Conservation (phyloP, 2,113 vertebrate genomes). For the Bufo gargarizans region DNA sequence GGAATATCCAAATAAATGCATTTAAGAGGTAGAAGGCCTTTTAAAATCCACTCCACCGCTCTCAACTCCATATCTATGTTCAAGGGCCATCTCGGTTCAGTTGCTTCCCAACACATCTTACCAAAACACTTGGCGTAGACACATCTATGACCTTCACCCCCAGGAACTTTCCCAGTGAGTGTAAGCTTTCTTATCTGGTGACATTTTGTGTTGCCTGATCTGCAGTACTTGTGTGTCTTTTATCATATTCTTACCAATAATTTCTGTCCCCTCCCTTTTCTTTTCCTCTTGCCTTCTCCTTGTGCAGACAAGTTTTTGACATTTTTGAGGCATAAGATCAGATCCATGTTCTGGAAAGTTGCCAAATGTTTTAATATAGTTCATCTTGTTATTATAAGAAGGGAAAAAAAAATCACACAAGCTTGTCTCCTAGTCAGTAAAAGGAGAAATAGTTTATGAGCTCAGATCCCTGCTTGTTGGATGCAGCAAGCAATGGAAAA, state of each 20-base stretch:
- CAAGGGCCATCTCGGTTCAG: neutral
- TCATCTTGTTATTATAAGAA: neutral
- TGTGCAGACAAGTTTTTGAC: conserved; percentile 49
- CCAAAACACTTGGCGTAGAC: too few species aligned
- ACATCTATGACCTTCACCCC: neutral
- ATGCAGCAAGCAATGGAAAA: neutral
- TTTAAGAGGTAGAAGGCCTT: too few species aligned
- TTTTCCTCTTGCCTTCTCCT: conserved; percentile 10
- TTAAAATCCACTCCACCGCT: too few species aligned
- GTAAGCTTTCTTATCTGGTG: neutral
- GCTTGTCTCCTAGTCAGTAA: conserved; percentile 30
- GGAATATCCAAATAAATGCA: too few species aligned
- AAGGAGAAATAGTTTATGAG: conserved; percentile 14
- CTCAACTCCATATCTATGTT: too few species aligned
- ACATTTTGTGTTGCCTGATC: neutral
- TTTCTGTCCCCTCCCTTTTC: neutral
- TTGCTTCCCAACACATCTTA: neutral
- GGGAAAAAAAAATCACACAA: neutral
- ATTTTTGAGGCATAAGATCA: conserved; percentile 48
- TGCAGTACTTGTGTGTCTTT: neutral
- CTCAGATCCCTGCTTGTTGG: conserved; percentile 9
- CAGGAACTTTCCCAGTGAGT: neutral
- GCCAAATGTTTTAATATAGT: conserved; percentile 39
- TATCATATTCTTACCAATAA: neutral
- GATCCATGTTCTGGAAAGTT: conserved; percentile 21